These are phyloP conservation scores for Polypedilum pembai DNA, from an alignment of 1,140 invertebrate genomes.

Conservation along the genomic window DNA sequence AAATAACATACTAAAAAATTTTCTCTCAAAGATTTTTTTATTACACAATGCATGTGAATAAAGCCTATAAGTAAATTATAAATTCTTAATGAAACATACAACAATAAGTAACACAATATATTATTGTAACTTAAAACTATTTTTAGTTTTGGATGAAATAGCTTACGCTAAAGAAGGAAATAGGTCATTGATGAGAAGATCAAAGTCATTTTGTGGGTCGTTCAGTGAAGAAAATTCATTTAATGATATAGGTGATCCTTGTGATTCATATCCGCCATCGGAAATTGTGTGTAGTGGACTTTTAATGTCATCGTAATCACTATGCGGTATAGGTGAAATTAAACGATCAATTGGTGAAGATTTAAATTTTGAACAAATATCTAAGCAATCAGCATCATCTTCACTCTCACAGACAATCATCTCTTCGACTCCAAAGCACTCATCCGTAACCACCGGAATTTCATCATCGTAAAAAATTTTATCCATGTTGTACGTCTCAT, in stretches of 20 bases:
- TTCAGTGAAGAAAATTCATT: neutral
- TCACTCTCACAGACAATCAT: neutral
- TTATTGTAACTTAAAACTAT: neutral
- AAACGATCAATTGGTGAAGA: neutral
- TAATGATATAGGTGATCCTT: neutral
- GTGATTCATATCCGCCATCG: slow-evolving; percentile 17
- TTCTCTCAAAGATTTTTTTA: neutral
- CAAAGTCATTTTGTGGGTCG: neutral
- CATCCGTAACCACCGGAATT: neutral
- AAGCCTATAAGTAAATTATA: neutral
- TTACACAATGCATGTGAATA: neutral
- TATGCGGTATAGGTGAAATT: neutral
- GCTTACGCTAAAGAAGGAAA: neutral
- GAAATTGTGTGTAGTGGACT: neutral
- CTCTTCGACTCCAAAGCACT: neutral
- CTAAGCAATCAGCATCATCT: neutral
- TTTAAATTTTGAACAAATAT: neutral
- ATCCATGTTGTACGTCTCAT: neutral
- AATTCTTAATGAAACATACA: slow-evolving; percentile 19
- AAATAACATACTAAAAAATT: no score
- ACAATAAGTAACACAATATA: slow-evolving; percentile 14
- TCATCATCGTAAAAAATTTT: slow-evolving; percentile 21
- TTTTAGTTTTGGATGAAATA: slow-evolving; percentile 8
- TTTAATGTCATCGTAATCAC: neutral
- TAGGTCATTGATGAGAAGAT: neutral